These are phyloP conservation scores for Archilochus colubris DNA, from an alignment of 2,113 vertebrate species.

Conservation along the genomic window DNA sequence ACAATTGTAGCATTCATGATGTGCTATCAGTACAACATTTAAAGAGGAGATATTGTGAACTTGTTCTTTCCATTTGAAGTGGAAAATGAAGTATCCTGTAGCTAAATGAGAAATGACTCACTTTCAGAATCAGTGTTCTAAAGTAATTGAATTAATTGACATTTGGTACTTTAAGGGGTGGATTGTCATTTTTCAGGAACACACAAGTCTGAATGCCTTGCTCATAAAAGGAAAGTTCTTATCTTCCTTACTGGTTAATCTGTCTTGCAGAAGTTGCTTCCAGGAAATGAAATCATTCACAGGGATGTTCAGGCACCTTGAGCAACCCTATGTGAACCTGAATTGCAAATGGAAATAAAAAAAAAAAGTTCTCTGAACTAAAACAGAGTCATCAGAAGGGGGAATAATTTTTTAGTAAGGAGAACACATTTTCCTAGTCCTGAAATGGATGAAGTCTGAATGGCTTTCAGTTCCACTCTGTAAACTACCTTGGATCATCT, in stretches of 20 bases:
- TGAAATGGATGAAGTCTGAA: not conserved
- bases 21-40: not conserved
- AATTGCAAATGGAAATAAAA: not conserved
- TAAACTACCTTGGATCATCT: not conserved
- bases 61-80: slow-evolving; percentile 23
- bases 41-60: slow-evolving; percentile 3
- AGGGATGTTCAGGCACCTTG: not conserved
- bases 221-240: not conserved
- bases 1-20: not conserved
- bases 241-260: not conserved
- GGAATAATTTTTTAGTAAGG: not conserved
- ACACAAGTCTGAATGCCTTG: not conserved
- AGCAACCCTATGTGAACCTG: not conserved
- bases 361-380: not conserved
- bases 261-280: not conserved
- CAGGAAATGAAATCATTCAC: not conserved
- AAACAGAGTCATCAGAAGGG: not conserved
- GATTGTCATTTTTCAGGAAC: not conserved
- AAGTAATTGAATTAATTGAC: slow-evolving; percentile 34
- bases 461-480: not conserved
- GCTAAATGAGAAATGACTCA: slow-evolving; percentile 8
- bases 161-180: not conserved
- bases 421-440: not conserved
- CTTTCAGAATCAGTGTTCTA: slow-evolving; percentile 14
- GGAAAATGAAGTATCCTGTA: not conserved